A percentile compares a stretch with the other conserved stretches of the same genome.
Evolutionary conservation across 2,113 vertebrate genomes (phyloP).

Genomic region (Aviceda subcristata): DNA sequence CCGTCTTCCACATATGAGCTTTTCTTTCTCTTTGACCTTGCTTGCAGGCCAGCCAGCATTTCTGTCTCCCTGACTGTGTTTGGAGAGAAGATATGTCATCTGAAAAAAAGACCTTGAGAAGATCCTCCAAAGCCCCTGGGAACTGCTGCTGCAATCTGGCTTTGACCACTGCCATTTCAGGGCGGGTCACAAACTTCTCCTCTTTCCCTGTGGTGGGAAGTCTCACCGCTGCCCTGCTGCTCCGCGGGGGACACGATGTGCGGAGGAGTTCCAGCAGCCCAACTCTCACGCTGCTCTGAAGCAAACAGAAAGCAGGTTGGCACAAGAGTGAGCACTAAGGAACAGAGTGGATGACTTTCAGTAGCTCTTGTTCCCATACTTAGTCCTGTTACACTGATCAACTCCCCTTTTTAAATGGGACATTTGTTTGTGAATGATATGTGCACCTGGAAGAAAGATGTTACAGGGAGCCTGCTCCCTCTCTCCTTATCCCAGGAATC

Average conservation of each 20-base stretch:
- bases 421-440: rapidly evolving
- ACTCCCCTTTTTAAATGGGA: background rate
- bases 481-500: background rate
- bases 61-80: background rate
- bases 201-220: background rate
- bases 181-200: background rate
- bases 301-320: background rate
- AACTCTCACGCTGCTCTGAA: background rate
- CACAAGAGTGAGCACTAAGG: background rate
- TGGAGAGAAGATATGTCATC: background rate
- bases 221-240: background rate
- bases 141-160: background rate
- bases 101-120: background rate
- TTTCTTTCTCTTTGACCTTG: background rate
- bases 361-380: background rate
- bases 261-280: background rate
- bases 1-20: background rate
- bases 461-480: background rate
- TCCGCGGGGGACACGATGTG: background rate
- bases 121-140: background rate
- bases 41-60: background rate
- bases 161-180: background rate
- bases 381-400: background rate
- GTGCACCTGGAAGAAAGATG: background rate
- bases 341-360: background rate